These are phyloP conservation scores for Periparus ater DNA, from an alignment of 2,797 vertebrate species.

Conservation along the genomic window DNA sequence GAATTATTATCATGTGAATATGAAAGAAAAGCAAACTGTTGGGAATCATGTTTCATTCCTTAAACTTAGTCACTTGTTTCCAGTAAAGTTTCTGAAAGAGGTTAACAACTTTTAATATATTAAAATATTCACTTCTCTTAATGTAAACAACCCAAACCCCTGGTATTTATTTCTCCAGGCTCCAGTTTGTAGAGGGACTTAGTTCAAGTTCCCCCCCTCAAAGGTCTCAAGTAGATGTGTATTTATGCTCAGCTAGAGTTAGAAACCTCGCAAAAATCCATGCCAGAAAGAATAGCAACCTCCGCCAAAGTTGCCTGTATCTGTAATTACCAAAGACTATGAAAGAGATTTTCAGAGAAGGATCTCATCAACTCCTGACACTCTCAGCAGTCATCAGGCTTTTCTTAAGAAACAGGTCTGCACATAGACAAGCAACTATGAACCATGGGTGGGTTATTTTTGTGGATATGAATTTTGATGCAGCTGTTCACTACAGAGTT, in stretches of 20 bases:
- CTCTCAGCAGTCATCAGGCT: neutral
- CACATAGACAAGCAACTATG: neutral
- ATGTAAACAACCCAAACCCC: neutral
- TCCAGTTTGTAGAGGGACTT: neutral
- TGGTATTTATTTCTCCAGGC: slow-evolving; percentile 30
- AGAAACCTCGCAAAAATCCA: neutral
- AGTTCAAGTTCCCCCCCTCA: neutral
- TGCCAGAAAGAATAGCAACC: neutral
- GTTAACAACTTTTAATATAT: slow-evolving; percentile 25
- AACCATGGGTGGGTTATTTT: neutral
- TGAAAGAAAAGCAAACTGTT: neutral
- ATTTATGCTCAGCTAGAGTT: neutral
- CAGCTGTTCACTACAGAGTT: neutral
- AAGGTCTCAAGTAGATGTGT: neutral
- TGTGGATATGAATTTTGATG: neutral
- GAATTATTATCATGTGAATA: neutral
- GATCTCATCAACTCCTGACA: neutral
- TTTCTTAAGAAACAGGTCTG: neutral
- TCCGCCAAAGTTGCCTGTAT: neutral
- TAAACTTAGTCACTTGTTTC: slow-evolving; percentile 1
- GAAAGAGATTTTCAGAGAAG: neutral
- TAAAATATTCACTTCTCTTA: slow-evolving; percentile 37
- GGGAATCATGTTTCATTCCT: neutral
- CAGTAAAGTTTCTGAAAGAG: slow-evolving; percentile 12
- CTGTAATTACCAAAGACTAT: neutral